Evolutionary conservation across 2,888 invertebrate genomes (phyloP).

Genomic region (Bimastos eiseni): DNA sequence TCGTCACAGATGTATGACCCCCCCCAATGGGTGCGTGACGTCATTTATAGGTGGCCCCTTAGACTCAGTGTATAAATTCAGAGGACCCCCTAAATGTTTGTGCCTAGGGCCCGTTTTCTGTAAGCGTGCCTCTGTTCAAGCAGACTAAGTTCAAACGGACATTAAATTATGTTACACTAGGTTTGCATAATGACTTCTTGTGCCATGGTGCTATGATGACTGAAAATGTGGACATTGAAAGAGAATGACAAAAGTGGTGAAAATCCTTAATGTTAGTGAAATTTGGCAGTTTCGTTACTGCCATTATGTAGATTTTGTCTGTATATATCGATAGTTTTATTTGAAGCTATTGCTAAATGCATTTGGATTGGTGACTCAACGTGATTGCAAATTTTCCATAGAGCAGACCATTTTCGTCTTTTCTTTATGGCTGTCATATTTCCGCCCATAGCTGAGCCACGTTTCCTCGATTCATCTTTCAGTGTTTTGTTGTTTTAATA

Average conservation of each 20-base stretch:
- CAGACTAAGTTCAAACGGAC: too few relatives aligned
- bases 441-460: neutral
- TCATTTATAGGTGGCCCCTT: too few relatives aligned
- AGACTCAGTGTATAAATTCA: too few relatives aligned
- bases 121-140: too few relatives aligned
- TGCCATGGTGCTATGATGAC: neutral
- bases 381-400: neutral
- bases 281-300: neutral
- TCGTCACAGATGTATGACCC: too few relatives aligned
- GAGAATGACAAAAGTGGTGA: too few relatives aligned
- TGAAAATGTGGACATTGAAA: neutral
- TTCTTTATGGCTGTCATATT: neutral
- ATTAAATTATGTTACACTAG: neutral
- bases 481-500: neutral
- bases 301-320: neutral
- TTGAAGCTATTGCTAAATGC: neutral
- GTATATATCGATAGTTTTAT: neutral
- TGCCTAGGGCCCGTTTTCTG: too few relatives aligned
- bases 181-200: neutral
- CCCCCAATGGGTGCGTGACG: too few relatives aligned
- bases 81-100: too few relatives aligned
- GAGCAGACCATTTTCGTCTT: neutral
- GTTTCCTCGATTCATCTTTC: neutral
- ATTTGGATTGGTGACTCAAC: neutral
- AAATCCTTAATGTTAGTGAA: too few relatives aligned